Evolutionary conservation across 1,140 invertebrate species (phyloP), one percentile per base, ranked within the genome.

Genomic region (Probaryconus sp.): DNA sequence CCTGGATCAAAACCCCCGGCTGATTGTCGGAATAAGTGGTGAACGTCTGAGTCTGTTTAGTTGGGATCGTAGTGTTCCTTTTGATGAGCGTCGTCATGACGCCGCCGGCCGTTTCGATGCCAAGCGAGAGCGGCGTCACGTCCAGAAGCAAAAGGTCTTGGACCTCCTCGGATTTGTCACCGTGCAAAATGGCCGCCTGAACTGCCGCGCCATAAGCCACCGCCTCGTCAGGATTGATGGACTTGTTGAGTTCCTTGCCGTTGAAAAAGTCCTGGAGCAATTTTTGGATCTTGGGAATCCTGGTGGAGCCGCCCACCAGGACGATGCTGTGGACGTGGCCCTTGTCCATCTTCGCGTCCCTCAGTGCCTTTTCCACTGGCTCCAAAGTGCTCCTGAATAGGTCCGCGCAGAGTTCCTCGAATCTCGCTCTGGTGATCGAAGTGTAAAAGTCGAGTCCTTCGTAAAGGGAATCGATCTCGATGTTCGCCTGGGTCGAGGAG

Each of bases 91-190:
- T 90, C 0, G 91, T 91, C 91, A 93, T 92, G 0, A 92, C 89
- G 2, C 91, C 91, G 3, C 91, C 91, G 3, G 90, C 90, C 0
- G 91, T 92, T 78, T 92, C 91, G 16, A 92, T 92, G 26, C 92
- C 92, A 9, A 93, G 77, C 0, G 91, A 92, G 18, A 93, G 63
- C 0, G 92, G 91, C 2, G 91, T 89, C 0, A 93, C 91, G 67
- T 93, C 92, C 0, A 96, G 89, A 10, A 97, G 81, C 6, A 96
- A 87, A 1, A 96, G 85, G 81, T 96, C 94, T 83, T 95, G 92
- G 2, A 94, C 91, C 35, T 88, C 79, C 1, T 88, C 79, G 4
- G 89, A 86, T 9, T 80, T 82, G 38, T 88, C 87, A 0, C 88
- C 87, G 60, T 87, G 79, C 43, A 95, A 82, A 69, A 95, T 94